A percentile compares a stretch with the other conserved stretches of the same genome.
Conservation (phyloP, 1,140 invertebrate species). For the Plodia interpunctella region DNA sequence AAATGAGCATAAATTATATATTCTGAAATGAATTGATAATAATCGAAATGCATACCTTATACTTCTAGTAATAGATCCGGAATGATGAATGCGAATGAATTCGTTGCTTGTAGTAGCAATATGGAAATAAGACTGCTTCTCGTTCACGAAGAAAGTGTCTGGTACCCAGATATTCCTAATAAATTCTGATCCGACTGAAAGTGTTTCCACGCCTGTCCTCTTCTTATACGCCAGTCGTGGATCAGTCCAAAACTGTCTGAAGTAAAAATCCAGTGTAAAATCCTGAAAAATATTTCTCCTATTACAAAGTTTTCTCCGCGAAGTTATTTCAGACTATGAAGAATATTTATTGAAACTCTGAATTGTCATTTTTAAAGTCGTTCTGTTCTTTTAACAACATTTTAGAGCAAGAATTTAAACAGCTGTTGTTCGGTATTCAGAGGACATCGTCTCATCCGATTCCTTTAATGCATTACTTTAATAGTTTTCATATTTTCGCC, state of each 20-base stretch:
- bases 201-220: conserved; percentile 87
- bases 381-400: too few species aligned
- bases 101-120: conserved; percentile 98
- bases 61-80: conserved; percentile 95
- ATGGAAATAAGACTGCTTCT: conserved; percentile 98
- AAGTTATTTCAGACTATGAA: too few species aligned
- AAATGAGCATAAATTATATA: too few species aligned
- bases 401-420: too few species aligned
- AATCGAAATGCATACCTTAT: conserved; percentile 85
- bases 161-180: conserved; percentile 98
- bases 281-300: conserved; percentile 79
- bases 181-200: conserved; percentile 93
- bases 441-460: too few species aligned
- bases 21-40: too few species aligned
- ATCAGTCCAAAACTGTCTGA: conserved; percentile 97
- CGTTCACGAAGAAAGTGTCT: conserved; percentile 97
- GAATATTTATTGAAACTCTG: too few species aligned
- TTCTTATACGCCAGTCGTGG: conserved; percentile 91
- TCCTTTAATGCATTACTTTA: too few species aligned
- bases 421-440: too few species aligned
- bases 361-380: too few species aligned
- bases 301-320: not conserved
- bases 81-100: conserved; percentile 96
- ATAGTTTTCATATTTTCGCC: too few species aligned
- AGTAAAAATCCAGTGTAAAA: conserved; percentile 98